phyloP scores from a whole-genome alignment of 1,140 invertebrate genomes.

The Pseudomyrmex gracilis region DNA sequence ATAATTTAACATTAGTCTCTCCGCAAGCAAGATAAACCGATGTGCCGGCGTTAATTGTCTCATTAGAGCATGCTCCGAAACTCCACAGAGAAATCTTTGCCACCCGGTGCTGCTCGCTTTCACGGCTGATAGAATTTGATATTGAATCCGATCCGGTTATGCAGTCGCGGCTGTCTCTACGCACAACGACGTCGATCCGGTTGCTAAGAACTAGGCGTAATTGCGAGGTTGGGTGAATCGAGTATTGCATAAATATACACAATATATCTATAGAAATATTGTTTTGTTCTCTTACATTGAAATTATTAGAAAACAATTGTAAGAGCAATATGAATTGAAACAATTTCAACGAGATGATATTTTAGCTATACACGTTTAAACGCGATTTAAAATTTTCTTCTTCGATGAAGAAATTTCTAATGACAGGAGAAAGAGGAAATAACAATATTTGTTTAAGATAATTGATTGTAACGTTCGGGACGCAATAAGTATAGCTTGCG shows the following conservation, averaged over 20 bases:
- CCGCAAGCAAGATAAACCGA: conserved; percentile 9
- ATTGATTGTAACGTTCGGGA: conserved; percentile 25
- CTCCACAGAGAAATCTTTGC: conserved; percentile 16
- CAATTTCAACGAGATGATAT: neutral
- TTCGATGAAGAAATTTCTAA: conserved; percentile 1
- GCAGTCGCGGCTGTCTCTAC: conserved; percentile 57
- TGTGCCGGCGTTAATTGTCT: conserved; percentile 31
- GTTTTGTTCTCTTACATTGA: neutral
- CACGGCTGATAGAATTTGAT: neutral
- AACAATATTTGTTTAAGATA: conserved; percentile 36
- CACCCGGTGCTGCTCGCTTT: too few relatives aligned
- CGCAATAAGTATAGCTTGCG: conserved; percentile 37
- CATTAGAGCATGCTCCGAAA: conserved; percentile 23
- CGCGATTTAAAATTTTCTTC: too few relatives aligned
- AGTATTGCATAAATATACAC: neutral
- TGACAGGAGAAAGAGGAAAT: neutral
- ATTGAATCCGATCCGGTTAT: conserved; percentile 1
- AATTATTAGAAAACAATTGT: neutral
- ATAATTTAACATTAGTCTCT: conserved; percentile 16
- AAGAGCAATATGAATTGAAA: conserved; percentile 4
- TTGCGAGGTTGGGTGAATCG: neutral
- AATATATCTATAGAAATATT: neutral
- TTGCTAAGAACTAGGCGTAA: conserved; percentile 63
- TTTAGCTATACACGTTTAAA: neutral
- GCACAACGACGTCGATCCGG: conserved; percentile 64